phyloP scores from a whole-genome alignment of 2,888 invertebrate species.

The Noctua janthina region DNA sequence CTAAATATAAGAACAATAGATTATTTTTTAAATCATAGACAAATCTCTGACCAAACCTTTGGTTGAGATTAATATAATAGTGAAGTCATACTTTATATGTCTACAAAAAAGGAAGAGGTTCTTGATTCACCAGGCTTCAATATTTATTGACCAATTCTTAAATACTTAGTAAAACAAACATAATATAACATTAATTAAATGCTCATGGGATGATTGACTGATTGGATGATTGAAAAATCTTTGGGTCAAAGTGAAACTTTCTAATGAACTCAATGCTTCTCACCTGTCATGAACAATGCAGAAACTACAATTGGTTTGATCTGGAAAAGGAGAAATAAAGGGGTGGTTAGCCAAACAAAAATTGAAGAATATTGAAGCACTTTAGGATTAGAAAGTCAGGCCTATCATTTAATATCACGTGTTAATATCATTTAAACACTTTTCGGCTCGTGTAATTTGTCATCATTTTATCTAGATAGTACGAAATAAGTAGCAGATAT shows the following conservation, averaged over 20 bases:
- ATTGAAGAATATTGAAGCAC: no score
- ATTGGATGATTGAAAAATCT: constrained; percentile 11
- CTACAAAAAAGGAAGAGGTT: neutral
- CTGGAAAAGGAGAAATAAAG: constrained; percentile 20
- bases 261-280: neutral
- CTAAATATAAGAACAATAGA: neutral
- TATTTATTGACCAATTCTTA: neutral
- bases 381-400: constrained; percentile 69
- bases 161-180: neutral
- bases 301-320: neutral
- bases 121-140: no score
- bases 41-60: neutral
- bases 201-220: neutral
- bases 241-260: neutral
- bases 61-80: neutral
- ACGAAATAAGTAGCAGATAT: constrained; percentile 37
- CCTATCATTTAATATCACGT: constrained; percentile 85
- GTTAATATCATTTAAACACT: constrained; percentile 82
- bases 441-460: constrained; percentile 87
- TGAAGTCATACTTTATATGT: neutral
- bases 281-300: constrained; percentile 26
- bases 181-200: neutral
- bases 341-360: neutral
- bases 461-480: constrained; percentile 76
- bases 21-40: neutral